phyloP scores from a whole-genome alignment of 2,113 vertebrate genomes.

The Muntiacus reevesi region DNA sequence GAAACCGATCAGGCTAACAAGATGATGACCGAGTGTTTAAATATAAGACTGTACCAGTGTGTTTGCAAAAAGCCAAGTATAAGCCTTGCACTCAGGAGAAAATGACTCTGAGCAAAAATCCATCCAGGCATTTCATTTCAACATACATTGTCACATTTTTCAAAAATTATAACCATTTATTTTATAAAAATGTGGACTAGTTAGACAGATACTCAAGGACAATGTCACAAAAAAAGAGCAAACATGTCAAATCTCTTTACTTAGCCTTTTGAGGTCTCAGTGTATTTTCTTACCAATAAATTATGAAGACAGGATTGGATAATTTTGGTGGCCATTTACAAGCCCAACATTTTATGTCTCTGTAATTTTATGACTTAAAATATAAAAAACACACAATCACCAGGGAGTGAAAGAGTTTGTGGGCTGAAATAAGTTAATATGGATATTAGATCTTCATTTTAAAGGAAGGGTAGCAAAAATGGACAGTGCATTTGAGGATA shows the following conservation, averaged over 20 bases:
- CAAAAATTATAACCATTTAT: not conserved
- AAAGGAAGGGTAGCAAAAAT: not conserved
- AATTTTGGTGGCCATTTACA: not conserved
- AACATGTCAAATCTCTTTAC: not conserved
- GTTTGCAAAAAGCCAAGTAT: not conserved
- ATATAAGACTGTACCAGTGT: not conserved
- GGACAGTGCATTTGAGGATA: not conserved
- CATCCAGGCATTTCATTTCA: not conserved
- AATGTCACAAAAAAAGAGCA: not conserved
- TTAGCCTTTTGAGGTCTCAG: not conserved
- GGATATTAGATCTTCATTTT: not conserved
- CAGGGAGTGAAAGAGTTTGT: not conserved
- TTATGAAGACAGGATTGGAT: not conserved
- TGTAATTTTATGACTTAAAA: not conserved
- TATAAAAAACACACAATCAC: not conserved
- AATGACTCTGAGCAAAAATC: not conserved
- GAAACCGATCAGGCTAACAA: not conserved
- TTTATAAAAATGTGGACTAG: not conserved
- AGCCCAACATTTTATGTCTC: not conserved
- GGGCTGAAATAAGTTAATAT: not conserved
- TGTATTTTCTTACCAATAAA: not conserved
- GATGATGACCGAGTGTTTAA: constrained; percentile 46
- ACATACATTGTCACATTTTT: not conserved
- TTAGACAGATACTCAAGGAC: not conserved
- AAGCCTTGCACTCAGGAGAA: not conserved